Evolutionary conservation across 1,140 invertebrate genomes (phyloP), one percentile per base, ranked within the genome.

Genomic region (Aphidius gifuensis): DNA sequence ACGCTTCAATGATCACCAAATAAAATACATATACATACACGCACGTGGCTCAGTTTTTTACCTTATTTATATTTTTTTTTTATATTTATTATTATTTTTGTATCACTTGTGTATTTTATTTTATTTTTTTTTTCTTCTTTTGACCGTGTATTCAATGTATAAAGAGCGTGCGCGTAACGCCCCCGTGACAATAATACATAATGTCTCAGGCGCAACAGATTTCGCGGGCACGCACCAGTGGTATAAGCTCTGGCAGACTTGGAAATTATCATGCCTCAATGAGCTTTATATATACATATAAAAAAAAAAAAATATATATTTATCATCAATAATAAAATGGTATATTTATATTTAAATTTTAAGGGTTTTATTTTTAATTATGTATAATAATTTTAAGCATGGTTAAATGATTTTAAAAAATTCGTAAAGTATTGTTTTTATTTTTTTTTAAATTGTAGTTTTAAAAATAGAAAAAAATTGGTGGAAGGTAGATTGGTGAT

Each of bases 1-100:
- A n/a, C 64, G 60, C 59, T 66, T 49, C 49, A 61, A 42, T 54
- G 61, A 64, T 66, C 64, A 64, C 43, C 42, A 57, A 67, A 65
- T 70, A 72, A 73, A 68, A 16, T 16, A 73, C 69, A 74, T 69
- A 66, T 71, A 70, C 70, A 62, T 71, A 69, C 68, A 16, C 23
- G 23, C 70, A 71, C 71, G 71, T 71, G 69, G 68, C 73, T 66
- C 51, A 65, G 60, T 65, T 68, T 64, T 51, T 60, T 43, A 57
- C 40, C 50, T 46, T 23, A 6, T 53, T 42, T 44, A 32, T 32
- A 32, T 32, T 32, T 32, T 32, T 32, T 32, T 32, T 32, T 32
- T 32, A 32, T 32, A 32, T 32, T 32, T 32, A 32, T 32, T 4
- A 32, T 32, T 16, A 16, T 16, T 16, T 0, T 16, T 16, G 16